Evolutionary conservation across 2,113 vertebrate genomes (phyloP), one percentile per base, ranked within the genome.

Genomic region (Corythornis vintsioides): DNA sequence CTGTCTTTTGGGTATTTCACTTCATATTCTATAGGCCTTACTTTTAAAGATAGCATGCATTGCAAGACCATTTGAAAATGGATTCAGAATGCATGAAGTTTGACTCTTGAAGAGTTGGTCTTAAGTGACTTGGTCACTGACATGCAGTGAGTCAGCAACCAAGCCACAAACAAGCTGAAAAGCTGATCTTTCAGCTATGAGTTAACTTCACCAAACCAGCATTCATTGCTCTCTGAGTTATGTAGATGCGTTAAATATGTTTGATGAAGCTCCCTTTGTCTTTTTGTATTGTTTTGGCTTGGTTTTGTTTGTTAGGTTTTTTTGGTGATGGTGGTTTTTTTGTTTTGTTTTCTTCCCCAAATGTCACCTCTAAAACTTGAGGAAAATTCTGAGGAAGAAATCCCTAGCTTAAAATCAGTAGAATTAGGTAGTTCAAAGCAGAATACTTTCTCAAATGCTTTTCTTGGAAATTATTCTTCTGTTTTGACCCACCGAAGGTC

Each of bases 91-190:
- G 12, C 1, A 0, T 28, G 6, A 33, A 21, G 16, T 3, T 78
- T 48, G 61, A n/a, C 33, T 15, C 24, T 29, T 6, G 29, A 73
- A 59, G 65, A 28, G 24, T 7, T 77, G 63, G 16, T 61, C 66
- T 17, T 42, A 2, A 38, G 28, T 9, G 40, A 43, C 35, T 42
- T 6, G 17, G 24, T 50, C 42, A 20, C 1, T 43, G 50, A 38
- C 8, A 13, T 2, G 4, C 2, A 4, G 21, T 10, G 28, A 76
- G 67, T 38, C 26, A 28, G 45, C 0, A 2, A 12, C 40, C 0
- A 4, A 83, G 48, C 83, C 6, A 4, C 38, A 38, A 19, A n/a
- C 4, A 31, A 14, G 45, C 80, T 75, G 70, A 53, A 84, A 72
- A 0, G 1, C 31, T 14, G 48, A 24, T 65, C 66, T 79, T 59